phyloP scores from a whole-genome alignment of 1,140 invertebrate genomes.

The Holotrichia oblita region DNA sequence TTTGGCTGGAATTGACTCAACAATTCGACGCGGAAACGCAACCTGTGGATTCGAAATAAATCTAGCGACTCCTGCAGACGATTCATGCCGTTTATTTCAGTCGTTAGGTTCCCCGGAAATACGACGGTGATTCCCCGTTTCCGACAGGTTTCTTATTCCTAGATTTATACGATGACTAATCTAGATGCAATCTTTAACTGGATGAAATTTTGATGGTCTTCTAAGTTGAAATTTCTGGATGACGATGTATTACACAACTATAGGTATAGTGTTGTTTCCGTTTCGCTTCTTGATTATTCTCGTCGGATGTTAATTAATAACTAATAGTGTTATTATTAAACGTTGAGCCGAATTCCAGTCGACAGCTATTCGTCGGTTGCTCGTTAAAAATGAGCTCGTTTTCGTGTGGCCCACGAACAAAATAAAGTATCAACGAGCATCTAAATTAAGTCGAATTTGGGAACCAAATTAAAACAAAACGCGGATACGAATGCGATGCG shows the following conservation, averaged over 20 bases:
- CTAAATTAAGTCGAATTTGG: conserved; percentile 8
- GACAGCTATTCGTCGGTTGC: not conserved
- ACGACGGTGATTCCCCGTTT: not conserved
- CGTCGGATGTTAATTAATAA: not conserved
- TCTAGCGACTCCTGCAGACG: not conserved
- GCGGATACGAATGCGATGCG: not conserved
- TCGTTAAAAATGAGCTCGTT: not conserved
- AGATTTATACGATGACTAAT: too few relatives aligned
- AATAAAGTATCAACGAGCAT: conserved; percentile 6
- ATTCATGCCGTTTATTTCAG: too few relatives aligned
- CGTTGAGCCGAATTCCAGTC: not conserved
- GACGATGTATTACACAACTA: too few relatives aligned
- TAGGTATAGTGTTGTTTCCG: conserved; percentile 1
- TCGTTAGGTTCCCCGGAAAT: conserved; percentile 23
- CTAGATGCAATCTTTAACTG: too few relatives aligned
- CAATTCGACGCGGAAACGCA: not conserved
- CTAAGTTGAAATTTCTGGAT: too few relatives aligned
- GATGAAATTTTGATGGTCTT: too few relatives aligned
- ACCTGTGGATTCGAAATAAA: conserved; percentile 35
- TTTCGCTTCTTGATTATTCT: conserved; percentile 3
- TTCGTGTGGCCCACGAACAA: not conserved
- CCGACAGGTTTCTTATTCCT: too few relatives aligned
- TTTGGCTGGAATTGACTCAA: conserved; percentile 37
- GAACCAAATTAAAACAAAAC: conserved; percentile 7
- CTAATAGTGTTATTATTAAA: conserved; percentile 3